Base-by-base conservation (phyloP, 2,888 invertebrate genomes). In the Eudemis profundana region DNA sequence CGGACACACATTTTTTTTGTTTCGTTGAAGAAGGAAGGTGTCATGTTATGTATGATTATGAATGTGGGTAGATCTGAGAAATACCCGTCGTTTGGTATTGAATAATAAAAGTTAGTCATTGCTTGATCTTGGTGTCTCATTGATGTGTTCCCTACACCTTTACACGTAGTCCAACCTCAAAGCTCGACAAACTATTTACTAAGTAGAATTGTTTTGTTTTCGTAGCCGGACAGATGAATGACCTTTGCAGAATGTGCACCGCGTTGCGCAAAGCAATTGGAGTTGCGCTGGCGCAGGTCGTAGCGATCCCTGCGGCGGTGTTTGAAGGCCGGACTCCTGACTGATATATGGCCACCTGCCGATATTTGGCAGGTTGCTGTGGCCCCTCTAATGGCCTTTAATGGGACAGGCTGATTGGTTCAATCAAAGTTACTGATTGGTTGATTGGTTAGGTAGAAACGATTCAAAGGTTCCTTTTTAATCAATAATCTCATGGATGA, bases 221-320 rank as follows among this genome's bases (percentile, higher is more conserved):
- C 36, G 3, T 21, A 17, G 36, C 46, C 14, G 51, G 61, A 44
- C 61, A 61, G 51, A 61, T 61, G 51, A 61, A 61, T 61, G 61
- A 61, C 51, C 61, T 61, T 61, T 61, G 36, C 61, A 51, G 61
- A 53, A 53, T 61, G 51, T 29, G 56, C 56, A 36, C 36, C 12
- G 56, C 29, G 44, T 56, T 56, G 56, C 56, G 56, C 56, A 56
- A 56, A 56, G 17, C n/a, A 44, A 56, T 44, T 27, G 27, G 27
- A 27, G 27, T 27, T 33, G 33, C 33, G 33, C 33, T 8, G 33
- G 33, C 33, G 4, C 33, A 33, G 8, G 33, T 33, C 27, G 56
- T 46, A 56, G 42, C 44, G 44, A 44, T 56, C 56, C 56, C 56
- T 8, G 56, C 42, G 56, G 56, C 56, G 27, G 3, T 29, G 42